Evolutionary conservation across 2,888 invertebrate genomes (phyloP).

Genomic region (Phymatocera aterrima): DNA sequence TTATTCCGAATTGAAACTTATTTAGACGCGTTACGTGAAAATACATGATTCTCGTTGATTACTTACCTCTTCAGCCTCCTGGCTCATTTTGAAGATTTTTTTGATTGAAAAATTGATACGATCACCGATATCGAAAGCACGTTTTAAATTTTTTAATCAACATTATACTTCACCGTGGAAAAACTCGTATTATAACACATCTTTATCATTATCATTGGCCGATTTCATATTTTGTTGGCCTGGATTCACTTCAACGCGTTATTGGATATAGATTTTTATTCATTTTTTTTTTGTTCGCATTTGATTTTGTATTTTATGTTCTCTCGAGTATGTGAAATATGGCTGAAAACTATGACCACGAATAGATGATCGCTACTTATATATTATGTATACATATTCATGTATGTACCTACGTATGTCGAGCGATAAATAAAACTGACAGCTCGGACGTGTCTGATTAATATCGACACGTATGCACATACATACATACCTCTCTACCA

Average conservation of each 20-base stretch:
- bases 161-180: neutral
- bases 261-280: neutral
- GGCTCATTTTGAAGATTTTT: slow-evolving; percentile 63
- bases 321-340: slow-evolving; percentile 3
- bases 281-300: slow-evolving; percentile 1
- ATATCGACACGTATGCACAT: slow-evolving; percentile 1
- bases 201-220: no score
- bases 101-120: neutral
- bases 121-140: slow-evolving; percentile 25
- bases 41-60: neutral
- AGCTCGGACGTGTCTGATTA: neutral
- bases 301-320: no score
- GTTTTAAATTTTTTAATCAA: neutral
- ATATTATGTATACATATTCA: neutral
- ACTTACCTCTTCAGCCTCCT: slow-evolving; percentile 71
- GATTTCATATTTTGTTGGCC: neutral
- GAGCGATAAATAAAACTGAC: neutral
- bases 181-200: neutral
- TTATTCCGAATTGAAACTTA: neutral
- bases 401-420: neutral
- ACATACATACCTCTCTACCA: neutral
- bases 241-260: neutral
- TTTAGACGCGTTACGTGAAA: neutral
- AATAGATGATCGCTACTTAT: neutral
- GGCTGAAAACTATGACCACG: neutral